Base-by-base conservation (phyloP, 2,888 invertebrate genomes). In the Andrena minutula region DNA sequence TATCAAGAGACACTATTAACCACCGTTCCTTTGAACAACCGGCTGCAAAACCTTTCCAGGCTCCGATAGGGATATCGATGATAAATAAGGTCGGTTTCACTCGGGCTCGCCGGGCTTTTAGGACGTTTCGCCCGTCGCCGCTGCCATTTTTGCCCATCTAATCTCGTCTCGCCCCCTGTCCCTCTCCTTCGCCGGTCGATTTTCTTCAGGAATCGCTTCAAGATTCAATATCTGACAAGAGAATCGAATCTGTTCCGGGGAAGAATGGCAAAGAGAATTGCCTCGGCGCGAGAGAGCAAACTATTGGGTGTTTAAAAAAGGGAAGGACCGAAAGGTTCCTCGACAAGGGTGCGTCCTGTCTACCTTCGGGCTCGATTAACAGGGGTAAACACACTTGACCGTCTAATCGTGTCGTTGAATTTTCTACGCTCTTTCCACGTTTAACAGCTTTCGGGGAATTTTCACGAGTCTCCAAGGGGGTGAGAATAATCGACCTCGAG, bases 1-100 rank as follows among this genome's bases (percentile, higher is more conserved):
- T 16, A 41, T 41, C 41, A 41, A 41, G 56, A 72, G 84, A 79
- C 66, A 64, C 58, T 79, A 74, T 84, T 84, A 84, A 82, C 75
- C 75, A 80, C 75, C 64, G 68, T 63, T 74, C 71, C 75, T 77
- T 66, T 73, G 69, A 65, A 47, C 73, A 69, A 76, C 82, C 88
- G 79, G 80, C 86, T 84, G 81, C 74, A 68, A 73, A 76, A 53
- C 68, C 72, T 69, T 82, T 76, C 65, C 74, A 30, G 47, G 74
- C 60, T n/a, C 64, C 65, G 66, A 73, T 49, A 41, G 74, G 63
- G 82, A 84, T 80, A 83, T 85, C 70, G 84, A 79, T 82, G 85
- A 89, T 90, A 90, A 89, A 88, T 86, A 88, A 82, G 79, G 65
- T 80, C 82, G 89, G 85, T 88, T 88, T 86, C 72, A 79, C 79